Conservation (phyloP, 2,113 vertebrate genomes). For the Seriola aureovittata region DNA sequence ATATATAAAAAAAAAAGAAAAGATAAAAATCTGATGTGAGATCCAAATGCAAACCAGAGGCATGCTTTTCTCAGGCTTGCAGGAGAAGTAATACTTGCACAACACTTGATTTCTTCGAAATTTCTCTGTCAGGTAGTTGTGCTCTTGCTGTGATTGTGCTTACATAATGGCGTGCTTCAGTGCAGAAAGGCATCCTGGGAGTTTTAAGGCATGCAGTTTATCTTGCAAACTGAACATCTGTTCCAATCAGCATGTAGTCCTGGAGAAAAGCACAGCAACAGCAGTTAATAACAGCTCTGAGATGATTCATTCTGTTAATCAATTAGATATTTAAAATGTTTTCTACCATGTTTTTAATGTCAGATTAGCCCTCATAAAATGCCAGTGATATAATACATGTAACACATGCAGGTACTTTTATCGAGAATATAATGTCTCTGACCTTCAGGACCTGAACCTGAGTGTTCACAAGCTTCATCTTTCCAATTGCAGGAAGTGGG, state of each 20-base stretch:
- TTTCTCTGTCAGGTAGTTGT: neutral
- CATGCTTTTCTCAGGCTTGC: neutral
- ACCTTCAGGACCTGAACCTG: slow-evolving; percentile 82
- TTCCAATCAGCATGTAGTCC: slow-evolving; percentile 83
- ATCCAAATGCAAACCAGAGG: neutral
- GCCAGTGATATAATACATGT: neutral
- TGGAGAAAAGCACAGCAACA: slow-evolving; percentile 37
- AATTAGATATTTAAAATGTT: neutral
- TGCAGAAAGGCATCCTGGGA: neutral
- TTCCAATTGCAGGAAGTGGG: slow-evolving; percentile 81
- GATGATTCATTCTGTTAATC: accelerated
- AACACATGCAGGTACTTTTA: neutral
- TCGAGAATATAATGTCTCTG: slow-evolving; percentile 22
- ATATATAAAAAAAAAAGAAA: neutral
- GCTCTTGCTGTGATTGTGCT: neutral
- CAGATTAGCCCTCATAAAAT: neutral
- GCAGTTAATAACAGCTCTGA: neutral
- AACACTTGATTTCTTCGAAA: neutral
- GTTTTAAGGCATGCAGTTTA: slow-evolving; percentile 33
- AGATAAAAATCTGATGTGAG: neutral
- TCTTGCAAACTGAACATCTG: slow-evolving; percentile 76
- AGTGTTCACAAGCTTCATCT: slow-evolving; percentile 81
- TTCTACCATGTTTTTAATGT: neutral
- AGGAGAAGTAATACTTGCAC: neutral
- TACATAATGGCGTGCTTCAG: neutral